A percentile compares a stretch with the other conserved stretches of the same genome.
phyloP scores from a whole-genome alignment of 2,113 vertebrate genomes.

The Struthidea cinerea region DNA sequence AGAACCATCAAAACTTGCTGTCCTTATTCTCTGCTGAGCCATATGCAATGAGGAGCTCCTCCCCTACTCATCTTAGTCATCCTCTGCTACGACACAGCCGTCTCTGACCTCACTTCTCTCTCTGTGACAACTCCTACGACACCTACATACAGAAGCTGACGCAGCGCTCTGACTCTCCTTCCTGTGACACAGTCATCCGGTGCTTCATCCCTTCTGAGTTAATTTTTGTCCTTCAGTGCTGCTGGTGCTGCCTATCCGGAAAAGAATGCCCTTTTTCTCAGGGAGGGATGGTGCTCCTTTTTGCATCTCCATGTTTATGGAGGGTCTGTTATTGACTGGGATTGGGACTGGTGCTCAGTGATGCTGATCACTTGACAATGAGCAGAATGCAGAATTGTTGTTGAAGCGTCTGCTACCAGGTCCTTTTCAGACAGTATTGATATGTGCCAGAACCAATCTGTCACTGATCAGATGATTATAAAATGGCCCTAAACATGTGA shows the following conservation, averaged over 20 bases:
- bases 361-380: not conserved
- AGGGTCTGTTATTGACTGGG: not conserved
- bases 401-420: not conserved
- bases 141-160: not conserved
- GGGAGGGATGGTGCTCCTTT: not conserved
- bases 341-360: not conserved
- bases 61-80: slow-evolving; percentile 26
- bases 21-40: not conserved
- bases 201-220: not conserved
- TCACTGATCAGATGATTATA: not conserved
- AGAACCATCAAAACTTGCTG: not conserved
- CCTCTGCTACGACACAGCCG: not conserved
- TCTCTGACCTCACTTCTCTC: slow-evolving; percentile 2
- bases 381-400: not conserved
- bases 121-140: not conserved
- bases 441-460: not conserved
- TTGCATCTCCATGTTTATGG: not conserved
- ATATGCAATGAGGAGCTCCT: not conserved
- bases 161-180: not conserved
- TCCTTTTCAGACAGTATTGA: not conserved
- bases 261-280: not conserved
- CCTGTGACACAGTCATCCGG: not conserved
- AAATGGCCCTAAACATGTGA: not conserved
- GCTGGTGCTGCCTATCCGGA: not conserved
- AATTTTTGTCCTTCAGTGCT: not conserved